Percentiles rank a stretch among this genome's conserved stretches.
phyloP scores from a whole-genome alignment of 2,797 vertebrate species.

The Anguilla marmorata region DNA sequence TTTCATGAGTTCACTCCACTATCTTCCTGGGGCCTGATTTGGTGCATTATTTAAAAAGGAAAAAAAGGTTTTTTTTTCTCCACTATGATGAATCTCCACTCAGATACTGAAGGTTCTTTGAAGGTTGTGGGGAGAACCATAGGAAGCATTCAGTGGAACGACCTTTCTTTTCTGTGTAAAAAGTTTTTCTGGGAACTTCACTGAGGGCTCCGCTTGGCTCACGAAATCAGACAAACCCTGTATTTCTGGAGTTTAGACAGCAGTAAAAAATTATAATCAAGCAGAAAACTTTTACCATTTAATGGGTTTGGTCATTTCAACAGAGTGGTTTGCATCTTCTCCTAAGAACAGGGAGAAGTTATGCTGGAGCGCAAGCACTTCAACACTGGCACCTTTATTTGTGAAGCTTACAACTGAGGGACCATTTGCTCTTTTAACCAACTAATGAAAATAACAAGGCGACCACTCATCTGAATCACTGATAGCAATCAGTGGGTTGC shows the following conservation, averaged over 20 bases:
- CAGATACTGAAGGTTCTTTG: constrained; percentile 33
- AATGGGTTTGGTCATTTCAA: neutral
- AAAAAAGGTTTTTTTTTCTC: neutral
- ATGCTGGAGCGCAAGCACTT: neutral
- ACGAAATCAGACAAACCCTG: neutral
- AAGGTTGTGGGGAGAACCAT: constrained; percentile 20
- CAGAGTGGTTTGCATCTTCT: neutral
- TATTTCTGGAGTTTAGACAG: neutral
- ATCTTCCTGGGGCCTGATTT: constrained; percentile 30
- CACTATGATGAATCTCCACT: constrained; percentile 14
- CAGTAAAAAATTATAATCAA: neutral
- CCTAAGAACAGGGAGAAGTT: neutral
- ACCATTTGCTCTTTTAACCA: neutral
- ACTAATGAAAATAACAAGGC: neutral
- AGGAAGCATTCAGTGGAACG: neutral
- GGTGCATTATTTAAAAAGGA: constrained; percentile 27
- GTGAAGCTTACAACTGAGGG: neutral
- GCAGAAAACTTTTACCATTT: neutral
- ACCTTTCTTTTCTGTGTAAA: neutral
- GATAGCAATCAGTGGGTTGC: neutral
- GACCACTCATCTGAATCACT: neutral
- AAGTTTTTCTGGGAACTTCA: neutral
- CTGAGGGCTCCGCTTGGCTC: neutral
- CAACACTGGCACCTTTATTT: neutral
- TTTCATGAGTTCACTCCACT: constrained; percentile 25